Evolutionary conservation across 2,113 vertebrate species (phyloP), one percentile per base, ranked within the genome.

Genomic region (Oreochromis aureus): DNA sequence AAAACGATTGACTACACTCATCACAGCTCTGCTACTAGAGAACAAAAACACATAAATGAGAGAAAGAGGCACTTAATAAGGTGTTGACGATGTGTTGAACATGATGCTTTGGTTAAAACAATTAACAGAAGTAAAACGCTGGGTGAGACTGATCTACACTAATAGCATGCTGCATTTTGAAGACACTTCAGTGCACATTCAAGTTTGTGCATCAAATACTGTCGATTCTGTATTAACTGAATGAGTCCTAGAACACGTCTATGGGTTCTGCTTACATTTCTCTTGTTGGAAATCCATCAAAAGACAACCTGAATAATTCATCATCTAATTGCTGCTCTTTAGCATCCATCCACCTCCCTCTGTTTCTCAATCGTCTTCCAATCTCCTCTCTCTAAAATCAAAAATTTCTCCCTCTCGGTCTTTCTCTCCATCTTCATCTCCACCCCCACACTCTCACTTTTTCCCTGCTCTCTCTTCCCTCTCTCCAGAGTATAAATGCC

Each of bases 1-100:
- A 85, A 89, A 89, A 88, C 61, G 79, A 87, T 80, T 86, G 59
- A 66, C 87, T 59, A 89, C 58, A 44, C 39, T 85, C 71, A 87
- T 88, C 86, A 81, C 78, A 91, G 83, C 90, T 93, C 93, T 87
- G 88, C 82, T 88, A 84, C 87, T 55, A 86, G 82, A 89, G 53
- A 89, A 91, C 82, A 82, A 71, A 87, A 90, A 89, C 86, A 86
- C 58, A 83, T 61, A 51, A 90, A 86, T 82, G 79, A 86, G 86
- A 91, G 48, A 87, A 93, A 82, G 93, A 96, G 94, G 95, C 94
- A 96, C 95, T 96, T 95, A 88, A 94, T 84, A 93, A 92, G 87
- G 87, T 92, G 71, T 86, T 15, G 56, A 59, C 24, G 48, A 84
- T 48, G 87, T 87, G 87, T 88, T 56, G 86, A 85, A 79, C 76